Conservation (phyloP, 2,888 invertebrate genomes). For the Ochropleura leucogaster region DNA sequence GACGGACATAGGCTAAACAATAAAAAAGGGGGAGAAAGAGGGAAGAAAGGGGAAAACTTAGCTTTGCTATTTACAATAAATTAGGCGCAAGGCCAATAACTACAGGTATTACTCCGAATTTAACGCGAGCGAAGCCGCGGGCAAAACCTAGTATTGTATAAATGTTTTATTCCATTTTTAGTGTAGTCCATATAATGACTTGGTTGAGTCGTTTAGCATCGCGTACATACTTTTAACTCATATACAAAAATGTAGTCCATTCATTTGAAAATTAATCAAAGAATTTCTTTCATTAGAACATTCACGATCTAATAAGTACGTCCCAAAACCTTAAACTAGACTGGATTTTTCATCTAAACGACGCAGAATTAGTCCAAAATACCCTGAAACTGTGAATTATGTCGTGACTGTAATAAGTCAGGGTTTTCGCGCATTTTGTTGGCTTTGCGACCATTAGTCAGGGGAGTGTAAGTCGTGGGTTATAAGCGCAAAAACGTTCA, state of each 20-base stretch:
- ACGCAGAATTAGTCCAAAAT: slow-evolving; percentile 37
- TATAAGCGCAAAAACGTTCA: slow-evolving; percentile 61
- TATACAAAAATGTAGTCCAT: not conserved
- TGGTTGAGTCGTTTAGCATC: not conserved
- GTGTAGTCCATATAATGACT: not conserved
- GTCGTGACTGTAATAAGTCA: slow-evolving; percentile 49
- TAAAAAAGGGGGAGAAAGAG: no score
- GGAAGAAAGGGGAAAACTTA: no score
- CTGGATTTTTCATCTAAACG: slow-evolving; percentile 40
- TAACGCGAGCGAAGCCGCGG: no score
- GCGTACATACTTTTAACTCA: not conserved
- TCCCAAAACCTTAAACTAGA: slow-evolving; percentile 6
- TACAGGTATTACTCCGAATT: no score
- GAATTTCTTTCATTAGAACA: not conserved
- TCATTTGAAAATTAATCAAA: not conserved
- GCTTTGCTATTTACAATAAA: no score
- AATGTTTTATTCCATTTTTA: not conserved
- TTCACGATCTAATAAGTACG: slow-evolving; percentile 1
- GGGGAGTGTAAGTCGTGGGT: slow-evolving; percentile 55
- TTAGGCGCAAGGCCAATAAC: no score
- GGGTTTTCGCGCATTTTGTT: slow-evolving; percentile 52
- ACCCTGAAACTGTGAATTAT: slow-evolving; percentile 50
- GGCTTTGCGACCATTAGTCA: slow-evolving; percentile 60
- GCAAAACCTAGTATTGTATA: no score
- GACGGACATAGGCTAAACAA: no score